Conservation (phyloP, 2,797 vertebrate genomes). For the Jordanella pulchra region DNA sequence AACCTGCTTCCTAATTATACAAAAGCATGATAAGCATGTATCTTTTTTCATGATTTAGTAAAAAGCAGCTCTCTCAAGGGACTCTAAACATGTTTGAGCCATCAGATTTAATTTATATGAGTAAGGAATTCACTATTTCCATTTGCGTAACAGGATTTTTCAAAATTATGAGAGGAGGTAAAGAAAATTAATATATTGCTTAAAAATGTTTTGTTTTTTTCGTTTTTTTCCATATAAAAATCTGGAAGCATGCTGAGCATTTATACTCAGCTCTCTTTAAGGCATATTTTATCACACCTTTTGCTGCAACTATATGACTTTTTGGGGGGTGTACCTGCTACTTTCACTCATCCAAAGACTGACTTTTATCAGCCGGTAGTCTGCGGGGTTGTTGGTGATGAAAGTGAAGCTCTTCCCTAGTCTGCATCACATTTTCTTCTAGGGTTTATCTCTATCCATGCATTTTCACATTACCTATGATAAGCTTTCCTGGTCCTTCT, state of each 20-base stretch:
- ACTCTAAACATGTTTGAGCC: slow-evolving; percentile 11
- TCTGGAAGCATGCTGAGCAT: neutral
- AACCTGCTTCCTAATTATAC: slow-evolving; percentile 23
- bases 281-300: neutral
- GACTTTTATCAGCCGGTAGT: neutral
- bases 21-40: slow-evolving; percentile 16
- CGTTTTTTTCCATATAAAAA: neutral
- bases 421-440: neutral
- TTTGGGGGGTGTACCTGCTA: neutral
- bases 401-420: neutral
- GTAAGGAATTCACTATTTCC: neutral
- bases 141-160: neutral
- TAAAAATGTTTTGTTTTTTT: neutral
- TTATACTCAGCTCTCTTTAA: neutral
- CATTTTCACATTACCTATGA: too few relatives aligned
- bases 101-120: slow-evolving; percentile 14
- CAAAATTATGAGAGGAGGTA: too few relatives aligned
- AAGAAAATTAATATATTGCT: neutral
- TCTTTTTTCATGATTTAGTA: slow-evolving; percentile 1
- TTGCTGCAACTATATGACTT: neutral
- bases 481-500: too few relatives aligned
- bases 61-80: slow-evolving; percentile 7
- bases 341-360: too few relatives aligned
- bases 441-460: too few relatives aligned
- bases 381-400: neutral